These are phyloP conservation scores for Smutsia gigantea DNA, from an alignment of 2,797 vertebrate genomes.

Conservation along the genomic window DNA sequence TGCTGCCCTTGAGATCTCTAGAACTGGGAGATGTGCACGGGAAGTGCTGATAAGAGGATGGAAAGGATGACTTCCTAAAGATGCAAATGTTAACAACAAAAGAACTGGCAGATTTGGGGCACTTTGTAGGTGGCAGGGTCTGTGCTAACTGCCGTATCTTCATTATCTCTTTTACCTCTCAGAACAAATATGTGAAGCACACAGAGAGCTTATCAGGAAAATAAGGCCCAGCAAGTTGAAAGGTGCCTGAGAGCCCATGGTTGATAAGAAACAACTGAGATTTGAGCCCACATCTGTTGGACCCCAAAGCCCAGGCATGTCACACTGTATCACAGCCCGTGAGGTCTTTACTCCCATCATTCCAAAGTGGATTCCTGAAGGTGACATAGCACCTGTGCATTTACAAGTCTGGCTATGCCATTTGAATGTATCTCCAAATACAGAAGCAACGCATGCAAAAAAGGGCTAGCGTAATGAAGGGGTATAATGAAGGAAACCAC, in stretches of 20 bases:
- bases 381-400: neutral
- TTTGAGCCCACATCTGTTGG: neutral
- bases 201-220: neutral
- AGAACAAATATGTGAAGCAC: neutral
- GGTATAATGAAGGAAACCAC: neutral
- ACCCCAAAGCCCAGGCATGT: neutral
- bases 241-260: neutral
- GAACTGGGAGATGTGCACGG: neutral
- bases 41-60: neutral
- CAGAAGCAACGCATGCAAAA: neutral
- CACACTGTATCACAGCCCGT: neutral
- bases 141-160: neutral
- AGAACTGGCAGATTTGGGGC: no score
- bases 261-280: neutral
- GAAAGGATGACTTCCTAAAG: neutral
- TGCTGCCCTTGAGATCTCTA: neutral
- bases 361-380: neutral
- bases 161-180: neutral
- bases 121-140: fast-evolving
- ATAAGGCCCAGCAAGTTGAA: neutral
- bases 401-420: neutral
- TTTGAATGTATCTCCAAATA: neutral
- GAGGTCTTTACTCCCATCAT: neutral
- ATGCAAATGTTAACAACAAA: neutral
- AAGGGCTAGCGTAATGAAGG: neutral